Evolutionary conservation across 2,797 vertebrate species (phyloP).

Genomic region (Natrix natrix): DNA sequence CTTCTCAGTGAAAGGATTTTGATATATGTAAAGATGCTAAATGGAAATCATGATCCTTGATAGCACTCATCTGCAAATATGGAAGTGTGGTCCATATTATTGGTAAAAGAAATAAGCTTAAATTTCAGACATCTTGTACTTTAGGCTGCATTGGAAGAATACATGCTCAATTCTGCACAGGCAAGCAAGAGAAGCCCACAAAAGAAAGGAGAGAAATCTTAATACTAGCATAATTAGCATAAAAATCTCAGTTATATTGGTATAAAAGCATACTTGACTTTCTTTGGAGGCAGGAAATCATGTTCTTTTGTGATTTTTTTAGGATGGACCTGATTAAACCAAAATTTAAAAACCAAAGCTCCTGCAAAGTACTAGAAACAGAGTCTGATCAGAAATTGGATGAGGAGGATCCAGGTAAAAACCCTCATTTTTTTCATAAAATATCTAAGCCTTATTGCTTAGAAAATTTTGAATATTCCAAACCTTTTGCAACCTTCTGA

Average conservation of each 20-base stretch:
- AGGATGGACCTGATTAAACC: constrained; percentile 81
- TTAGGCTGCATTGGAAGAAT: neutral
- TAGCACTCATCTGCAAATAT: neutral
- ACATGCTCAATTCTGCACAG: neutral
- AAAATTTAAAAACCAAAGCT: constrained; percentile 66
- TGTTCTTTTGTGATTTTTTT: constrained; percentile 33
- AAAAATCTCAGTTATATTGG: neutral
- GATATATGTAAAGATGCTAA: neutral
- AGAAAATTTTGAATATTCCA: neutral
- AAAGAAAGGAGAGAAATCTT: neutral
- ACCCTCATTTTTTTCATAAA: neutral
- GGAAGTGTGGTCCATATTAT: neutral
- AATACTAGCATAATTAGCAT: neutral
- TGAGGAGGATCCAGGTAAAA: constrained; percentile 2
- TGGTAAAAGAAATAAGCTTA: neutral
- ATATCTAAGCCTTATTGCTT: neutral
- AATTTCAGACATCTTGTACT: neutral
- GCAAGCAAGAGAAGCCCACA: neutral
- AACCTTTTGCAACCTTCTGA: neutral
- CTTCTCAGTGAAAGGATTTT: neutral
- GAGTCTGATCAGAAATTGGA: neutral
- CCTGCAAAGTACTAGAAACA: neutral
- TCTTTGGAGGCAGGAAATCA: neutral
- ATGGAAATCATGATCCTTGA: neutral
- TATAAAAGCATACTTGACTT: neutral